Evolutionary conservation across 2,888 invertebrate genomes (phyloP).

Genomic region (Sturmia bella): DNA sequence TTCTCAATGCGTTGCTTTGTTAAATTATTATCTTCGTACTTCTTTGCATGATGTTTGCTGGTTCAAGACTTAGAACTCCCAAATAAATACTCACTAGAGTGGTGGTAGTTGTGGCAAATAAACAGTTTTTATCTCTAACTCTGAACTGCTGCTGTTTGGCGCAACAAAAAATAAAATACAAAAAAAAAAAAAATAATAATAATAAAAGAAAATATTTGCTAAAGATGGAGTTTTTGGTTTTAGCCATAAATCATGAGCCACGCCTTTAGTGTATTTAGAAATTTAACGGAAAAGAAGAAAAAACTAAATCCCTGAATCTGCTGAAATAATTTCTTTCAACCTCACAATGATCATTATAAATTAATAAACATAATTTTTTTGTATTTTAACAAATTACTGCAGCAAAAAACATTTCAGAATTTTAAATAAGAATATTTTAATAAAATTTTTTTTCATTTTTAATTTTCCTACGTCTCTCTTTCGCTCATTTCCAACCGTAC

Average conservation of each 20-base stretch:
- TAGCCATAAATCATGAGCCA: conserved; percentile 35
- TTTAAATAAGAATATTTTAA: conserved; percentile 24
- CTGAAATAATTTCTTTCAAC: not conserved
- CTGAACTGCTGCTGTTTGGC: conserved; percentile 19
- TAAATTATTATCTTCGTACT: too few relatives aligned
- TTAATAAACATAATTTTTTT: conserved; percentile 16
- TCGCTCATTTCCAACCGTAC: not conserved
- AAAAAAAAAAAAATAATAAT: not conserved
- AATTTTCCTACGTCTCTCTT: not conserved
- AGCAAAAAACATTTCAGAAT: conserved; percentile 8
- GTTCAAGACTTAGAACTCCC: not conserved
- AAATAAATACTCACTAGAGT: not conserved
- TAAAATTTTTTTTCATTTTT: not conserved
- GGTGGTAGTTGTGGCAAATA: conserved; percentile 19
- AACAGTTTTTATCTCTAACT: conserved; percentile 13
- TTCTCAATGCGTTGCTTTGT: not conserved
- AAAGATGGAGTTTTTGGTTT: conserved; percentile 24
- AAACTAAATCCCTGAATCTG: not conserved
- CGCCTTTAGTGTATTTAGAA: conserved; percentile 28
- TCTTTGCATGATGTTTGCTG: not conserved
- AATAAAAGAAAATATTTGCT: not conserved
- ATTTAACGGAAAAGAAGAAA: not conserved
- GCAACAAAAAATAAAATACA: conserved; percentile 16
- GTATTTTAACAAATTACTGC: conserved; percentile 24
- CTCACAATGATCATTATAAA: conserved; percentile 33